Evolutionary conservation across 2,113 vertebrate genomes (phyloP), one percentile per base, ranked within the genome.

Genomic region (Callospermophilus lateralis): DNA sequence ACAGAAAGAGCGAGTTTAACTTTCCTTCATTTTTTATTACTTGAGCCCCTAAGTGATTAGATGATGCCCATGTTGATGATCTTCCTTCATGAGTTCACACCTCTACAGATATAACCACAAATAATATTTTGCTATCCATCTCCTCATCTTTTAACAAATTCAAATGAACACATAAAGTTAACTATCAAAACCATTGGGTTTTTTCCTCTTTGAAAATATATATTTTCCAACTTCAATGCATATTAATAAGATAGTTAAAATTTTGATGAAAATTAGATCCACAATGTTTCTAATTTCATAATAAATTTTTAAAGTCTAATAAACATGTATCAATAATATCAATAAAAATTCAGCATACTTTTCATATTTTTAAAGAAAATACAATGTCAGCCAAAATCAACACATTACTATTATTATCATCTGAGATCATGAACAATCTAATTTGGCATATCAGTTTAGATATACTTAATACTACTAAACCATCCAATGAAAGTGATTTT

Each of bases 281-380:
- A 83, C 61, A 30, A 84, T 6, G 20, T 78, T 68, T 48, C 70
- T 68, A 53, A 19, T 39, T 68, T 68, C 15, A 68, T 53, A 9
- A 78, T 28, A 19, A 76, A 15, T 70, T 83, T 63, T 86, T 90
- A 83, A 74, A 76, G 4, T 48, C 65, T 72, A 84, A 68, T 73
- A 20, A 70, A 80, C 93, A 72, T 1, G 84, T 92, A 63, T 70
- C 26, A 73, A 34, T 85, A 80, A 61, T 26, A 61, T 24, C 8
- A 63, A 58, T 58, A 84, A 8, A 80, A 81, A 73, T 68, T 53
- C 3, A 55, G 1, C 65, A 12, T 39, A 42, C 79, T 94, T 53
- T 95, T 87, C 19, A 63, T 97, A n/a, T 81, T 94, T 22, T 79
- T 67, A 79, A 16, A 87, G 51, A 81, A 95, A 89, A 63, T 22